Conservation (phyloP, 2,888 invertebrate species). For the Sycophila texana region DNA sequence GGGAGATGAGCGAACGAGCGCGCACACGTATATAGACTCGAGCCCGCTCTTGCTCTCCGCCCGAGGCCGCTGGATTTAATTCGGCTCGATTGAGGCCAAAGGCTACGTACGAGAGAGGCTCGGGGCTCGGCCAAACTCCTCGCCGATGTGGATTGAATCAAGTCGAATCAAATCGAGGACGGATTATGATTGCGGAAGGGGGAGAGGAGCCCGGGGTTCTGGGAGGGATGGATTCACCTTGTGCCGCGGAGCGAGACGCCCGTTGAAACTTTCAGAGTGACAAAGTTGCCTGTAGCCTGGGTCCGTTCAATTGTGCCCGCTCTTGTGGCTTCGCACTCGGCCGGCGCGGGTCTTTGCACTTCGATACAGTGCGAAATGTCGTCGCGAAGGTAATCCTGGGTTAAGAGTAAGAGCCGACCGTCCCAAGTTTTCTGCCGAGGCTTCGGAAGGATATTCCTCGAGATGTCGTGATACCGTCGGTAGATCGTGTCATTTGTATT, state of each 20-base stretch:
- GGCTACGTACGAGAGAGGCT: slow-evolving; percentile 46
- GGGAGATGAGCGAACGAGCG: slow-evolving; percentile 19
- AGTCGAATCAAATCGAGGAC: slow-evolving; percentile 25
- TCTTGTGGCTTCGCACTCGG: too few relatives aligned
- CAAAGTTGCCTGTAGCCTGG: too few relatives aligned
- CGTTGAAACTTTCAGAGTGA: not conserved
- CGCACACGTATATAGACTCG: not conserved
- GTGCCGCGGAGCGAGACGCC: not conserved
- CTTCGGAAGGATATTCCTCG: not conserved
- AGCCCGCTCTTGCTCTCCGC: slow-evolving; percentile 29
- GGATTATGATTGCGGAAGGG: not conserved
- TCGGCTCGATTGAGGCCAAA: slow-evolving; percentile 61
- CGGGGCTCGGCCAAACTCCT: not conserved
- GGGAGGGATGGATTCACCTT: not conserved
- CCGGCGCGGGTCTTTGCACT: too few relatives aligned
- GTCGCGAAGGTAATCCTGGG: too few relatives aligned
- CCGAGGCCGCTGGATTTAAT: slow-evolving; percentile 62
- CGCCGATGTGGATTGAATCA: slow-evolving; percentile 13
- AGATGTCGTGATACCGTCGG: too few relatives aligned
- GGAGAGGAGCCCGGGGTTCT: not conserved
- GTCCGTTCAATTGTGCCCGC: too few relatives aligned
- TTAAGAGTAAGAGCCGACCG: too few relatives aligned
- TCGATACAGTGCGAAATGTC: too few relatives aligned
- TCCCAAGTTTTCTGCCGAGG: not conserved
- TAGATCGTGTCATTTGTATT: too few relatives aligned